These are phyloP conservation scores for Neuroterus valhalla DNA, from an alignment of 1,140 invertebrate species.

Conservation along the genomic window DNA sequence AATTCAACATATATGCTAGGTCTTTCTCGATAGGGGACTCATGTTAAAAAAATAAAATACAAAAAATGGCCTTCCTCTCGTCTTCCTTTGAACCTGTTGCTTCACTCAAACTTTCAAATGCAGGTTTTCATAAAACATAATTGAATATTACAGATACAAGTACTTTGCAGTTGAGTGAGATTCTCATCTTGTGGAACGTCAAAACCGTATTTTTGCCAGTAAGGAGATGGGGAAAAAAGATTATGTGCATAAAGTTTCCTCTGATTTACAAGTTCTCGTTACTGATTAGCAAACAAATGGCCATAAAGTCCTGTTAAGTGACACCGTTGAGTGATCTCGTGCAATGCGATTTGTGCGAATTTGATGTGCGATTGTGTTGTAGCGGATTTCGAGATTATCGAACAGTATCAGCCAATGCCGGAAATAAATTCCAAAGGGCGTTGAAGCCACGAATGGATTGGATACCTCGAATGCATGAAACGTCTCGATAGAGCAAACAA, in stretches of 20 bases:
- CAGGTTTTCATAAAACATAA: neutral
- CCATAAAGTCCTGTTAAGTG: neutral
- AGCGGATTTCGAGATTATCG: constrained; percentile 9
- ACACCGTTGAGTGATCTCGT: constrained; percentile 4
- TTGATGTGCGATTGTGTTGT: neutral
- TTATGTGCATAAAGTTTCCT: neutral
- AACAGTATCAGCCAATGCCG: constrained; percentile 1
- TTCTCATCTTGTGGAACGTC: neutral
- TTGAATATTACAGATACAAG: neutral
- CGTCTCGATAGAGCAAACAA: constrained; percentile 10
- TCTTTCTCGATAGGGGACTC: neutral
- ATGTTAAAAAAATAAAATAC: constrained; percentile 2
- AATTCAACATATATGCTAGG: constrained; percentile 22
- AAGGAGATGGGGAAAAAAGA: neutral
- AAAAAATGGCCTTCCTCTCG: neutral
- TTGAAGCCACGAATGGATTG: neutral
- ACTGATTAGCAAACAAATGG: constrained; percentile 13
- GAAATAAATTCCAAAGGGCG: constrained; percentile 27
- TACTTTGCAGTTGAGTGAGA: neutral
- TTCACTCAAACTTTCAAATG: neutral
- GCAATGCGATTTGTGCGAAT: constrained; percentile 1
- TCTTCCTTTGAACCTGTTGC: neutral
- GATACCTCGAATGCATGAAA: neutral
- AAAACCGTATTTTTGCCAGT: neutral
- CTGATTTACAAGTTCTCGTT: constrained; percentile 8